Evolutionary conservation across 2,113 vertebrate genomes (phyloP).

Genomic region (Origma solitaria): DNA sequence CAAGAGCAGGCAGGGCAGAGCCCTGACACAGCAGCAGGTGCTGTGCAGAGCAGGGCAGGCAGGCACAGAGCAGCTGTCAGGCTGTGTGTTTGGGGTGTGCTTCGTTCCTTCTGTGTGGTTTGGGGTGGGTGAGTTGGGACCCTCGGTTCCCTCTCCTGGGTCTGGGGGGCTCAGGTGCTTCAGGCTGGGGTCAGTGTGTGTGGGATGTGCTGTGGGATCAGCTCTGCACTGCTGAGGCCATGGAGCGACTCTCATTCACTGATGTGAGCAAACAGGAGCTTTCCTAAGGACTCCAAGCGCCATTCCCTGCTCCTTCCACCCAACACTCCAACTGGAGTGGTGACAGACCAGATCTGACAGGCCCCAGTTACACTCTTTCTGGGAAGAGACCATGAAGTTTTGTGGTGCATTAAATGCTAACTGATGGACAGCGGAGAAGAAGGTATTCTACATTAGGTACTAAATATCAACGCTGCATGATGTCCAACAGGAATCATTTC

Average conservation of each 20-base stretch:
- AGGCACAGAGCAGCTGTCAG: background rate
- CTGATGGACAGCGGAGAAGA: background rate
- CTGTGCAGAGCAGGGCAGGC: background rate
- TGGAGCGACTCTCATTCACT: background rate
- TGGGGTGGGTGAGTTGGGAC: background rate
- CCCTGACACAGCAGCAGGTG: background rate
- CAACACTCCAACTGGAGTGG: fast-evolving
- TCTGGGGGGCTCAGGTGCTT: background rate
- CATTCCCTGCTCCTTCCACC: background rate
- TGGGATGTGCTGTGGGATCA: background rate
- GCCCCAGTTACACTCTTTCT: background rate
- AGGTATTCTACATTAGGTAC: background rate
- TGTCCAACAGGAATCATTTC: background rate
- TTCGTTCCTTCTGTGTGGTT: background rate
- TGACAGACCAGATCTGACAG: background rate
- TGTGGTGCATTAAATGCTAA: background rate
- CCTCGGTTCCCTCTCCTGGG: background rate
- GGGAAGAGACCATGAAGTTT: background rate
- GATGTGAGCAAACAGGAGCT: background rate
- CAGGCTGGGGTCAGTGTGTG: fast-evolving
- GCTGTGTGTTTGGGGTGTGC: background rate
- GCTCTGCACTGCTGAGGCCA: fast-evolving
- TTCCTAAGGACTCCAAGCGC: background rate
- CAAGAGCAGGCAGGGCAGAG: background rate
- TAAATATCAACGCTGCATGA: background rate